A percentile compares a stretch with the other conserved stretches of the same genome.
phyloP scores from a whole-genome alignment of 2,797 vertebrate genomes.

The Coranthus polyacanthus region DNA sequence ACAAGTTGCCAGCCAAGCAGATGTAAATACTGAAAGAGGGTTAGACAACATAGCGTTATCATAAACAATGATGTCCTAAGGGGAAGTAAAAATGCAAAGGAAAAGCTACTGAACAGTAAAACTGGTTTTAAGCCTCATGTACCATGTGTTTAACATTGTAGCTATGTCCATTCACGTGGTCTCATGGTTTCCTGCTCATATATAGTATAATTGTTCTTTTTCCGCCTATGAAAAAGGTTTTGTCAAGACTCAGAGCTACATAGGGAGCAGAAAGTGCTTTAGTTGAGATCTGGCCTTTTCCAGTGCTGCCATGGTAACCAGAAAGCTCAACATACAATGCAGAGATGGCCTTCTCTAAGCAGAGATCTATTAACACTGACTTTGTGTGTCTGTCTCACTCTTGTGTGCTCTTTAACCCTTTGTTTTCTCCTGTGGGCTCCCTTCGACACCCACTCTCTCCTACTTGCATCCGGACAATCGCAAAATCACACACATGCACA shows the following conservation, averaged over 20 bases:
- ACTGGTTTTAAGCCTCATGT: background rate
- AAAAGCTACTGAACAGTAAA: background rate
- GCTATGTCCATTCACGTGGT: background rate
- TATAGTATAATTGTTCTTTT: constrained; percentile 50
- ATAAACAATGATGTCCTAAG: no score
- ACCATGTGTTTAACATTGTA: background rate
- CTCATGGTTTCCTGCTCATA: constrained; percentile 17
- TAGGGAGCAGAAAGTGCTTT: constrained; percentile 64
- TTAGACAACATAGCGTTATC: no score
- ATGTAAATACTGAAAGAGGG: background rate
- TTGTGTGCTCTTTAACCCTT: constrained; percentile 65
- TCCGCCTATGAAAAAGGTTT: constrained; percentile 53
- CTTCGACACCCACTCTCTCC: constrained; percentile 28
- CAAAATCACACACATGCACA: background rate
- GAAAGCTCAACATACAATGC: constrained; percentile 76
- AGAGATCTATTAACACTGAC: constrained; percentile 75
- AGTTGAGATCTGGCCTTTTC: constrained; percentile 70
- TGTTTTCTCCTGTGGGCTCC: constrained; percentile 46
- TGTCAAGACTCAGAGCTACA: constrained; percentile 59
- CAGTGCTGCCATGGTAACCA: constrained; percentile 79
- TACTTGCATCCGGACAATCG: constrained; percentile 3
- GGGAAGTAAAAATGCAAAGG: background rate
- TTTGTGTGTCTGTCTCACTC: constrained; percentile 70
- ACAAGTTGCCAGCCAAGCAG: background rate
- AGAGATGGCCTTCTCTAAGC: constrained; percentile 74